Evolutionary conservation across 2,113 vertebrate species (phyloP).

Genomic region (Leptocoma aspasia): DNA sequence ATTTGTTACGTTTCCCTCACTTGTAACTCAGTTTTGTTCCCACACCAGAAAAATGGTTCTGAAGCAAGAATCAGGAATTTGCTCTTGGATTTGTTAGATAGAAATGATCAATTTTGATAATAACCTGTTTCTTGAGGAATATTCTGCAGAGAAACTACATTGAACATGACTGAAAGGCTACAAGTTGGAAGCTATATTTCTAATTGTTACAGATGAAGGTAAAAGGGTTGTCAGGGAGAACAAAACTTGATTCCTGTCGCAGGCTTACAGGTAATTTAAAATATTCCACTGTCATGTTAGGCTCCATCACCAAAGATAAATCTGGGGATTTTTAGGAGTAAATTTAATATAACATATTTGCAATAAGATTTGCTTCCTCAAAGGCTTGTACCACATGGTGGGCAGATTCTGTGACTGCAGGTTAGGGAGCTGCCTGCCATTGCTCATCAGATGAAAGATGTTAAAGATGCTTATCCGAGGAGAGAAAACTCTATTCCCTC

Average conservation of each 20-base stretch:
- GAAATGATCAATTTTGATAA: neutral
- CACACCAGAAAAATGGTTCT: neutral
- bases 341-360: neutral
- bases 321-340: rapidly evolving
- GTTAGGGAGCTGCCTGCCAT: neutral
- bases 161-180: neutral
- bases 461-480: neutral
- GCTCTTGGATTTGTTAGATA: neutral
- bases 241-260: neutral
- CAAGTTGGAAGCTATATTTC: neutral
- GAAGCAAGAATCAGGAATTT: neutral
- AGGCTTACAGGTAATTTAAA: neutral
- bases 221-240: neutral
- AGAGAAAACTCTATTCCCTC: neutral
- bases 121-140: neutral
- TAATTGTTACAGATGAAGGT: neutral
- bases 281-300: neutral
- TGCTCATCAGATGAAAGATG: neutral
- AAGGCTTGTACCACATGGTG: neutral
- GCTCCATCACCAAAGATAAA: neutral
- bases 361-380: neutral
- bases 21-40: neutral
- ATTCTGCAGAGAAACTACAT: neutral
- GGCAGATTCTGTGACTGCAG: neutral
- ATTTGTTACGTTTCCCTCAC: neutral